Base-by-base conservation (phyloP, 2,797 vertebrate genomes). In the Danio aesculapii region DNA sequence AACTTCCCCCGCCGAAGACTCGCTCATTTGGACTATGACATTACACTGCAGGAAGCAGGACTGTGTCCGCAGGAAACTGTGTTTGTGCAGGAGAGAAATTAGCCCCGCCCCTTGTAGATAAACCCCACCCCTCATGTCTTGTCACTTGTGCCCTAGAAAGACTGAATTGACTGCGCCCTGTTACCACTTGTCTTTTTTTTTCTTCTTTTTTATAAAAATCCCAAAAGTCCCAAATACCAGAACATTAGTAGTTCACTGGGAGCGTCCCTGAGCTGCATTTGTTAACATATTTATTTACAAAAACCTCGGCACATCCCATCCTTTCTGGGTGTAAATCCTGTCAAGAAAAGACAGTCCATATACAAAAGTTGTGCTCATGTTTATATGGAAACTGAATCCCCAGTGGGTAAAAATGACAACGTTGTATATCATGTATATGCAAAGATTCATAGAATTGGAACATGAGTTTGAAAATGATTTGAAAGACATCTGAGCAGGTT, bases 1-100 rank as follows among this genome's bases (percentile, higher is more conserved):
- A 99, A 99, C 92, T 99, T 99, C 87, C 98, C 98, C 49, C 94
- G 98, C 75, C 95, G 98, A 90, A 99, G 98, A 89, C 96, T 99
- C 13, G 96, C 98, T 90, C 97, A 99, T 90, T 96, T 99, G 96
- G 96, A 99, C 97, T 99, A 99, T 97, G 98, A 98, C 88, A 97
- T 97, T 92, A 99, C 98, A 0, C 95, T 99, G 92, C 97, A 98
- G 88, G 98, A 99, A 89, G 98, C 98, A 72, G 98, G 97, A 83
- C 95, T 99, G 91, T 99, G 97, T 94, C 98, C 98, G 91, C 98
- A 99, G 94, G 98, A 99, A 94, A 99, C 98, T 95, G 98, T 99
- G 92, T 99, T 99, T 95, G 96, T 99, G 88, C 98, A 99, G 91
- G 98, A 99, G 92, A 98, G 98, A 93, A 99, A 99, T 96, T 99